These are phyloP conservation scores for Epicampocera succincta DNA, from an alignment of 2,888 invertebrate species.

Conservation along the genomic window DNA sequence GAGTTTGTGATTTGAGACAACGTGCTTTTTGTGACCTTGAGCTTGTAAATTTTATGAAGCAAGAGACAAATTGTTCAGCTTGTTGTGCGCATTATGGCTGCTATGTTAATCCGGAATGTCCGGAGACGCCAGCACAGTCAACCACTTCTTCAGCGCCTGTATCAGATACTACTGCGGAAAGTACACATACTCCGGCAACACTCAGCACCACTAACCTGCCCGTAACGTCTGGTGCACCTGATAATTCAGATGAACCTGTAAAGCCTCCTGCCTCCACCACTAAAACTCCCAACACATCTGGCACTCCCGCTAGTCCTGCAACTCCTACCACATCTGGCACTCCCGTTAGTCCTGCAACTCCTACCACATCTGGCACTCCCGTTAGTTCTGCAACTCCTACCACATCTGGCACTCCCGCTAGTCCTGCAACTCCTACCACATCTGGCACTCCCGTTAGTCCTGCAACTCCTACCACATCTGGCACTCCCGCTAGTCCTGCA, in stretches of 20 bases:
- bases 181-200: neutral
- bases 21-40: constrained; percentile 55
- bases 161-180: neutral
- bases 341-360: neutral
- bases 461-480: constrained; percentile 1
- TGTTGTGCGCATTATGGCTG: constrained; percentile 39
- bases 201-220: neutral
- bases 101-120: constrained; percentile 6
- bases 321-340: constrained; percentile 10
- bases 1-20: constrained; percentile 57
- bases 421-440: constrained; percentile 11
- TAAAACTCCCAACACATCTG: constrained; percentile 5
- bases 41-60: constrained; percentile 12
- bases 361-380: neutral
- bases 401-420: constrained; percentile 7
- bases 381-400: neutral
- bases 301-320: neutral
- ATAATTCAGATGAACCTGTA: neutral
- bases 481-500: neutral
- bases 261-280: constrained; percentile 11
- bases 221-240: neutral
- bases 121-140: constrained; percentile 4
- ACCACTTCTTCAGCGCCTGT: neutral
- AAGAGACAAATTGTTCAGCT: constrained; percentile 33
- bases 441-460: constrained; percentile 1